Conservation (phyloP, 2,797 vertebrate genomes). For the Centroberyx gerrardi region DNA sequence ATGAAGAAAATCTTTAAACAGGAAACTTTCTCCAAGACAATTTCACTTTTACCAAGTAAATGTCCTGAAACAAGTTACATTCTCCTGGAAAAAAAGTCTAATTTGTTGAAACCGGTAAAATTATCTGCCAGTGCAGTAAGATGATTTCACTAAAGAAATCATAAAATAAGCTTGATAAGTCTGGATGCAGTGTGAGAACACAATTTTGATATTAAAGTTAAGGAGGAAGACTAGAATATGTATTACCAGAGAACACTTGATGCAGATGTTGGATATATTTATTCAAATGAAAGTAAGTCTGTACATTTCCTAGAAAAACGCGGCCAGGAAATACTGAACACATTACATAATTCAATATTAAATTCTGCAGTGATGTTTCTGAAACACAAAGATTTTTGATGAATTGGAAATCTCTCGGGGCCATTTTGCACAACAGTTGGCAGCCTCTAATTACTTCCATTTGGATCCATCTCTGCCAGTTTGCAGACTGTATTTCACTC, state of each 20-base stretch:
- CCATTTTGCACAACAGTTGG: constrained; percentile 26
- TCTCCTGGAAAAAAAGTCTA: no score
- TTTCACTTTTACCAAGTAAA: no score
- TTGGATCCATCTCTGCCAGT: constrained; percentile 29
- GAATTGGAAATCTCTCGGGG: constrained; percentile 19
- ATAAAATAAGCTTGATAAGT: no score
- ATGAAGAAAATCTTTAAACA: no score
- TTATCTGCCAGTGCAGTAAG: no score
- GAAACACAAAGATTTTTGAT: neutral
- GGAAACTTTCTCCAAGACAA: no score
- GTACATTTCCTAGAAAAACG: neutral
- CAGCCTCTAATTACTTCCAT: constrained; percentile 40
- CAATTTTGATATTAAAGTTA: no score
- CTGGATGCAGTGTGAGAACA: no score
- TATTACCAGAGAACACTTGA: neutral
- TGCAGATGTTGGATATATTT: constrained; percentile 22
- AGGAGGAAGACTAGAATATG: neutral
- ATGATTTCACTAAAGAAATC: no score
- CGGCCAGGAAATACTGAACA: neutral
- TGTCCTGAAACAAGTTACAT: no score
- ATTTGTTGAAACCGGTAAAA: no score
- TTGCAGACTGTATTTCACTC: neutral
- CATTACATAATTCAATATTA: constrained; percentile 4
- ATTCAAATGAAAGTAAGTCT: neutral
- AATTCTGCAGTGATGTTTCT: neutral